Evolutionary conservation across 1,140 invertebrate genomes (phyloP), one percentile per base, ranked within the genome.

Genomic region (Dreissena rostriformis): DNA sequence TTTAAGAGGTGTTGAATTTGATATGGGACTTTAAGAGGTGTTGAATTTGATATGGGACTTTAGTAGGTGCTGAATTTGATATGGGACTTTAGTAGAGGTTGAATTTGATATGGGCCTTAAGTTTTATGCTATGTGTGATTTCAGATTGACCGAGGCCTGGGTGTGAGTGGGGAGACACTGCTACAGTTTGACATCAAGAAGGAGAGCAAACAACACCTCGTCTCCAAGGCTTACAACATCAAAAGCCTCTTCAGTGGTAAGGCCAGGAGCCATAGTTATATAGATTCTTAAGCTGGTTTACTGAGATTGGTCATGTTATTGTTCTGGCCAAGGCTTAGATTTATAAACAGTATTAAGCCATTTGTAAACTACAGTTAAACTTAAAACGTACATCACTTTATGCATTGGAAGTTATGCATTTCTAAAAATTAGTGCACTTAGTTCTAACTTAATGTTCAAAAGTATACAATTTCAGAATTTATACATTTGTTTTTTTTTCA

Each of bases 101-200:
- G 2, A 14, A 63, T 19, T n/a, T n/a, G 6, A 63, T 63, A 63
- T n/a, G 2, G 24, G 19, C 19, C 19, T n/a, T n/a, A 4, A n/a
- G 24, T n/a, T 24, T 24, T 5, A 63, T 4, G 19, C 2, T n/a
- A 63, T 63, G 19, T 49, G 52, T 15, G 14, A 28, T 78, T 72
- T 15, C 68, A 90, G 89, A 63, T 90, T 82, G 89, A 90, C 70
- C 68, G 85, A 72, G 89, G 89, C 15, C 65, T 79, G 78, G 89
- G 89, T 15, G 61, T 89, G 0, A 82, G 86, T 76, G 65, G 83
- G 14, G 88, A 90, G 28, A 86, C 86, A 22, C 19, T 84, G 26
- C 68, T 90, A 12, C 86, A 87, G 29, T 87, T 90, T 85, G 88
- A 89, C 68, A 82, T 90, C 53, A 90, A 90, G 63, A 68, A 76